These are phyloP conservation scores for Embidobia sp. DNA, from an alignment of 2,888 invertebrate species.

Conservation along the genomic window DNA sequence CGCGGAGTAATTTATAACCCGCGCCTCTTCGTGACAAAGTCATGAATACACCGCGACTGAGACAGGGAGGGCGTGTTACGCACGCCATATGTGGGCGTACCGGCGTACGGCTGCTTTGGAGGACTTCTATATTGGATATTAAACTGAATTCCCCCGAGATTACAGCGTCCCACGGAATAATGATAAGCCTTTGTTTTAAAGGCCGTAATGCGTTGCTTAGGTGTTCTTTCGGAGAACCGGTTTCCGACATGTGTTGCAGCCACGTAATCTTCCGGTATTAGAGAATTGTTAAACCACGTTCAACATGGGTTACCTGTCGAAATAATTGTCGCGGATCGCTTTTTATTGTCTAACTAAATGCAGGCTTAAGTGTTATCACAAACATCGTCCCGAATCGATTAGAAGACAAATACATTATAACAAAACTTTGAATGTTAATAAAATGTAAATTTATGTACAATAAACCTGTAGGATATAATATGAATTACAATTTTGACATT, in stretches of 20 bases:
- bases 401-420: too few relatives aligned
- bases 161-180: slow-evolving; percentile 61
- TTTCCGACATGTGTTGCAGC: slow-evolving; percentile 28
- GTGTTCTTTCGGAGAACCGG: slow-evolving; percentile 44
- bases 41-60: slow-evolving; percentile 60
- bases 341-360: too few relatives aligned
- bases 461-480: too few relatives aligned
- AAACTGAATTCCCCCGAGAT: slow-evolving; percentile 61
- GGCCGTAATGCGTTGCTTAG: slow-evolving; percentile 36
- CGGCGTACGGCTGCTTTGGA: slow-evolving; percentile 22
- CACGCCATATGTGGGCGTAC: slow-evolving; percentile 78
- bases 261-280: too few relatives aligned
- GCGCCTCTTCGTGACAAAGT: slow-evolving; percentile 64
- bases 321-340: too few relatives aligned
- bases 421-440: too few relatives aligned
- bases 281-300: too few relatives aligned
- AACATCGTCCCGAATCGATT: too few relatives aligned
- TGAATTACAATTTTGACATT: too few relatives aligned
- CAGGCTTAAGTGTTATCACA: too few relatives aligned
- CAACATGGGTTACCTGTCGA: too few relatives aligned
- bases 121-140: slow-evolving; percentile 62
- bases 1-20: slow-evolving; percentile 64
- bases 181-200: slow-evolving; percentile 64
- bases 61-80: slow-evolving; percentile 69
- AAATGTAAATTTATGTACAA: too few relatives aligned